Base-by-base conservation (phyloP, 1,140 invertebrate genomes). In the Drosophila albomicans region DNA sequence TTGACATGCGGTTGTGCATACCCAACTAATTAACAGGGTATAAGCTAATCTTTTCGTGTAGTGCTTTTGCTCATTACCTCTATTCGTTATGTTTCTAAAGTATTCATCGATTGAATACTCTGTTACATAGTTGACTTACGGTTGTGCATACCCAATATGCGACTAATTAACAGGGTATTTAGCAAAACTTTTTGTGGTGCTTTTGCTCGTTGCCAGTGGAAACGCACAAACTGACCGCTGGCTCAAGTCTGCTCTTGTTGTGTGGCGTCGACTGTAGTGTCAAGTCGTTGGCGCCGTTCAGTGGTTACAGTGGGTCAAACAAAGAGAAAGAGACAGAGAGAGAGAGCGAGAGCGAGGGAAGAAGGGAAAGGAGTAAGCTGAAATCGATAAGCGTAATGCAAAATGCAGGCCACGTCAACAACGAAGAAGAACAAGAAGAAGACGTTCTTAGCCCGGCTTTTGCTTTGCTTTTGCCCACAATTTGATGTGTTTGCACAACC, bases 341-440 rank as follows among this genome's bases (percentile, higher is more conserved):
- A 43, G 10, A 43, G 11, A 1, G 11, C 0, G n/a, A 5, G 11
- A 4, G 11, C 3, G 20, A 25, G 20, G 20, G 20, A 25, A 25
- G 20, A 25, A 25, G 3, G 20, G 20, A 3, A 25, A 25, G 20
- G 35, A 6, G 6, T 38, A 13, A 20, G 6, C 25, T 35, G 49
- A 49, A 54, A 35, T 54, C 51, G 10, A 16, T 52, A 57, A 43
- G 54, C 54, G 32, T 11, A 58, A 16, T 43, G 48, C 25, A 61
- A 59, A 61, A 56, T 72, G 61, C 57, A 62, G 35, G 69, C 57
- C 54, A 71, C 67, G 51, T 66, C 63, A 41, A 48, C 54, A 54
- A 7, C 8, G 1, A 32, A 11, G 15, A 15, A 10, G 35, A 10
- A 25, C 0, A 3, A 25, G 1, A 38, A 38, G 35, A 10, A 10